Base-by-base conservation (phyloP, 2,888 invertebrate species). In the Iphiclides podalirius region DNA sequence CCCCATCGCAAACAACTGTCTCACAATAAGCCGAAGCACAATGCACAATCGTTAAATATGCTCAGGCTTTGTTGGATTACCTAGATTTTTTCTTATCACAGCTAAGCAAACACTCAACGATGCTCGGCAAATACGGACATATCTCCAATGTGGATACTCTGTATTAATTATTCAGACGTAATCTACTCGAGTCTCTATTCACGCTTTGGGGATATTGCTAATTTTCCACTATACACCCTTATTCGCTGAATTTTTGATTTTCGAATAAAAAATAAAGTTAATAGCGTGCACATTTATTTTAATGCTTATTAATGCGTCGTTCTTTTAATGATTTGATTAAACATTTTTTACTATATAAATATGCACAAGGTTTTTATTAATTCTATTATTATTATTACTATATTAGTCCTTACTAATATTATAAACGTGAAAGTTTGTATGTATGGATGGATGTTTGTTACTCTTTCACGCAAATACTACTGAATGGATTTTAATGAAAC, bases 71-170 rank as follows among this genome's bases (percentile, higher is more conserved):
- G 44, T 40, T 38, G 20, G 44, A 52, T 54, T 40, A 40, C 20
- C 47, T 47, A 47, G 41, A 36, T 51, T 51, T 39, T 44, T 50
- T 52, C 43, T 54, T 55, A 55, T 48, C 55, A 31, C 36, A 17
- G 15, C 31, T 47, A 12, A 38, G 16, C 43, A 38, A 8, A 49
- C 55, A 55, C 36, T 34, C 23, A 2, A 20, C 49, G 35, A 37
- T 37, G 39, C 49, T 16, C 17, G 4, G 16, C 34, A 44, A 34
- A 49, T 37, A 39, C 12, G 2, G 23, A n/a, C 23, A 42, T 34
- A 26, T 23, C 20, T 12, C 28, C 46, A 11, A 15, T 49, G 48
- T 43, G 33, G 37, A 33, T 38, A n/a, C n/a, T 40, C 34, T 33
- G 38, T 23, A 49, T 49, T 49, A 43, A 43, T 49, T 49, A 49